Conservation (phyloP, 2,113 vertebrate species). For the Poeciliopsis turrubarensis region DNA sequence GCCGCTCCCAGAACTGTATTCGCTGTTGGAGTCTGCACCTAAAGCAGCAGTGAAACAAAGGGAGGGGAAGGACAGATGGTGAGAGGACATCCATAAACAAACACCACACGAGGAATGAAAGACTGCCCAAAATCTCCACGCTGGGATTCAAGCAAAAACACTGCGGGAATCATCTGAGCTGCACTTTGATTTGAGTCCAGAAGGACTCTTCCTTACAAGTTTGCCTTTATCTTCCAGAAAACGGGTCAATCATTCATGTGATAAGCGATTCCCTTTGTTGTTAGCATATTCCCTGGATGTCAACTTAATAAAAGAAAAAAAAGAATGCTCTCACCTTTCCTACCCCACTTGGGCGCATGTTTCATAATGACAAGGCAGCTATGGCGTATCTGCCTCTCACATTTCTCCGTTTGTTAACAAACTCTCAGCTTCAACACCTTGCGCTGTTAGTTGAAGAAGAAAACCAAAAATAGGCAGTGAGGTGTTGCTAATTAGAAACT, state of each 20-base stretch:
- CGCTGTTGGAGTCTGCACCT: constrained; percentile 69
- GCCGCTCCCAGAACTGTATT: constrained; percentile 67
- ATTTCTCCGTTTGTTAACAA: constrained; percentile 45
- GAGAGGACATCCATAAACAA: constrained; percentile 62
- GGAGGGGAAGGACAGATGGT: constrained; percentile 55
- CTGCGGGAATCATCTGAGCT: constrained; percentile 38
- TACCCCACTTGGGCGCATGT: not conserved
- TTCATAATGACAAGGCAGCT: not conserved
- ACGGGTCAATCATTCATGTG: not conserved
- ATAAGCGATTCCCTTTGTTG: not conserved
- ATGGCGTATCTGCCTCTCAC: constrained; percentile 9
- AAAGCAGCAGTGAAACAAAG: constrained; percentile 45
- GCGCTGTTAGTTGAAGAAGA: constrained; percentile 20
- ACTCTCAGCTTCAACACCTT: constrained; percentile 35
- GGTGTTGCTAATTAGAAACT: constrained; percentile 54
- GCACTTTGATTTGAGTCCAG: constrained; percentile 23
- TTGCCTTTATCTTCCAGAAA: not conserved
- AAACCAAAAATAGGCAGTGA: constrained; percentile 37
- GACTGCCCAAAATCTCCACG: constrained; percentile 45
- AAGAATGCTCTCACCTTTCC: not conserved
- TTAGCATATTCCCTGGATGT: not conserved
- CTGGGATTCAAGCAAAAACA: constrained; percentile 46
- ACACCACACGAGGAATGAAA: constrained; percentile 53
- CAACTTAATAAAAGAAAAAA: not conserved
- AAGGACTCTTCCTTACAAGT: constrained; percentile 4